These are phyloP conservation scores for Paratilapia polleni DNA, from an alignment of 2,113 vertebrate genomes.

Conservation along the genomic window DNA sequence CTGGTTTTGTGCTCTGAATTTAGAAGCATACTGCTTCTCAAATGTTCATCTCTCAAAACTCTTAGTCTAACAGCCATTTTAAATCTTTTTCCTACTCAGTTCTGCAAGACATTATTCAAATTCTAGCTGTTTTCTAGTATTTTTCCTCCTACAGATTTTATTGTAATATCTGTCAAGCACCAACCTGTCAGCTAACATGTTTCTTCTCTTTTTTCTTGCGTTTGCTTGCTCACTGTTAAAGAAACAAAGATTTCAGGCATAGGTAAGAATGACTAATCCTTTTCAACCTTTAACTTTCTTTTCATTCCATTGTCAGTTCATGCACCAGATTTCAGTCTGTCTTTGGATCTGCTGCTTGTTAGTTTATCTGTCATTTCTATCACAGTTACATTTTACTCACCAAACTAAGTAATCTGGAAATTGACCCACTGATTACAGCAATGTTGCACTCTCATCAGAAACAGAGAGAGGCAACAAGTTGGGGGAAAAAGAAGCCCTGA, in stretches of 20 bases:
- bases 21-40: neutral
- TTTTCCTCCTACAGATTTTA: neutral
- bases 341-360: neutral
- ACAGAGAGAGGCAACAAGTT: neutral
- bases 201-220: slow-evolving; percentile 57
- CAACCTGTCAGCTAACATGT: slow-evolving; percentile 48
- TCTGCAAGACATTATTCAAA: neutral
- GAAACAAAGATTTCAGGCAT: slow-evolving; percentile 99
- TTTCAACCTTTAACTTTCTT: slow-evolving; percentile 9
- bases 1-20: neutral
- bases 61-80: neutral
- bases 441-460: neutral
- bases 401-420: neutral
- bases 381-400: neutral
- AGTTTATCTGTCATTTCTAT: neutral
- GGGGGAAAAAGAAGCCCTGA: neutral
- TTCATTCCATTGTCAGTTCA: neutral
- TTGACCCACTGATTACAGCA: neutral
- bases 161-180: neutral
- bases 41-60: slow-evolving; percentile 7
- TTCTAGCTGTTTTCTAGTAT: neutral
- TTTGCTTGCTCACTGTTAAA: slow-evolving; percentile 86
- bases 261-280: slow-evolving; percentile 89
- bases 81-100: slow-evolving; percentile 7
- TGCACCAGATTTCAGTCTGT: neutral